Evolutionary conservation across 2,888 invertebrate species (phyloP), one percentile per base, ranked within the genome.

Genomic region (Carpatolechia fugitivella): DNA sequence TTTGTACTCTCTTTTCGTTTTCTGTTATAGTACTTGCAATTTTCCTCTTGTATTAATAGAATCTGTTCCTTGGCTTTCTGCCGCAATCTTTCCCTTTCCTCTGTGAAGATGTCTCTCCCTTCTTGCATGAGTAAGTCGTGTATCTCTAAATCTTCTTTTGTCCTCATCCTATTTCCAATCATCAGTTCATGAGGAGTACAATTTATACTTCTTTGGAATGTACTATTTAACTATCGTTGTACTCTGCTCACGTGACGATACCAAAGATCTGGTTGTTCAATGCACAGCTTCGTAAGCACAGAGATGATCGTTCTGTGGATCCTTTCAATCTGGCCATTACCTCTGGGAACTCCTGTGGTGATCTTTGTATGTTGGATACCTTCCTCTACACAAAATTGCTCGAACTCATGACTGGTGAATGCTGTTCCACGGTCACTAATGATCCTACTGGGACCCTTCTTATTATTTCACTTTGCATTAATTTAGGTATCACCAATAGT

Each of bases 41-140:
- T 52, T 38, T 52, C 44, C n/a, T 46, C 35, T 24, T 52, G 52
- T 35, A 52, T 13, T 35, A 35, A 31, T 8, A 11, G 16, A 3
- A 52, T 52, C 18, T 6, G 0, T 46, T 52, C 52, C 16, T 41
- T 52, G 13, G 52, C 52, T 1, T 30, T 41, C 18, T 18, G 7
- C 13, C 52, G 13, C n/a, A 47, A n/a, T 8, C 30, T 30, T n/a
- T 30, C 13, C 30, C 47, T 47, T 29, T 47, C 16, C 6, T 52
- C 46, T 8, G 44, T 35, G 10, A 46, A 46, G 11, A 16, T 33
- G 10, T 31, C n/a, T 20, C 29, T 14, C 1, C 13, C 1, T 30
- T 47, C 47, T 30, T 47, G 30, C n/a, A 30, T 30, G 2, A 47
- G 29, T 30, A 47, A 5, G 4, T 47, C 30, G 14, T 30, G 5